phyloP scores from a whole-genome alignment of 2,888 invertebrate genomes.

The Calephelis perditalis region DNA sequence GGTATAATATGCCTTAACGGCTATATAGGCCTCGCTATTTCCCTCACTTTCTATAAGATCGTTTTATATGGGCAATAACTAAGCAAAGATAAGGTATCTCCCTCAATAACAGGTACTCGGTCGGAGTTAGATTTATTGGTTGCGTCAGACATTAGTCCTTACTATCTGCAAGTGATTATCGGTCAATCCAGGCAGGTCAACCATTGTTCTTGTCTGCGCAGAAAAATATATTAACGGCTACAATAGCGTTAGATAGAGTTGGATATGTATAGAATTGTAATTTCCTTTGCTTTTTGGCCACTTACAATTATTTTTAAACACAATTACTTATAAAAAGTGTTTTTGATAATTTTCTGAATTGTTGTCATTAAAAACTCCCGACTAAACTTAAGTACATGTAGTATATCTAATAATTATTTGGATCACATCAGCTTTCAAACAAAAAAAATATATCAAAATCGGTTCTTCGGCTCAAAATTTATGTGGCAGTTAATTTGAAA shows the following conservation, averaged over 20 bases:
- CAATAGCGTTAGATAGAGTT: neutral
- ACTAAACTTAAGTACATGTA: too few species aligned
- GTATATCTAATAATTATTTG: too few species aligned
- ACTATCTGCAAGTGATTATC: constrained; percentile 41
- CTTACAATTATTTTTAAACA: too few species aligned
- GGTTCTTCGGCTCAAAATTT: too few species aligned
- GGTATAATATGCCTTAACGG: too few species aligned
- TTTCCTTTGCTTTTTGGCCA: too few species aligned
- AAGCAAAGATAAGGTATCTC: constrained; percentile 38
- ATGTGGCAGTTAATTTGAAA: too few species aligned
- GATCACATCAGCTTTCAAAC: too few species aligned
- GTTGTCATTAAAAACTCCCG: too few species aligned
- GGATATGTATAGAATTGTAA: neutral
- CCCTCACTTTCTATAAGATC: constrained; percentile 32
- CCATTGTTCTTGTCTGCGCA: constrained; percentile 33
- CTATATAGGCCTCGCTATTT: constrained; percentile 18
- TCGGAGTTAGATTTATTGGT: constrained; percentile 36
- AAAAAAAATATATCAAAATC: too few species aligned
- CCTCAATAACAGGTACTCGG: constrained; percentile 36
- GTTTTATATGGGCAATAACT: constrained; percentile 36
- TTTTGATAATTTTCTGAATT: too few species aligned
- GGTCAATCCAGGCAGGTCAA: constrained; percentile 39
- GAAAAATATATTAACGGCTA: constrained; percentile 9
- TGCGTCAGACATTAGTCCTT: constrained; percentile 37
- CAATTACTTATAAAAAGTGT: too few species aligned